A percentile compares a stretch with the other conserved stretches of the same genome.
These are phyloP conservation scores for Myotis myotis DNA, from an alignment of 2,797 vertebrate species.

Conservation along the genomic window DNA sequence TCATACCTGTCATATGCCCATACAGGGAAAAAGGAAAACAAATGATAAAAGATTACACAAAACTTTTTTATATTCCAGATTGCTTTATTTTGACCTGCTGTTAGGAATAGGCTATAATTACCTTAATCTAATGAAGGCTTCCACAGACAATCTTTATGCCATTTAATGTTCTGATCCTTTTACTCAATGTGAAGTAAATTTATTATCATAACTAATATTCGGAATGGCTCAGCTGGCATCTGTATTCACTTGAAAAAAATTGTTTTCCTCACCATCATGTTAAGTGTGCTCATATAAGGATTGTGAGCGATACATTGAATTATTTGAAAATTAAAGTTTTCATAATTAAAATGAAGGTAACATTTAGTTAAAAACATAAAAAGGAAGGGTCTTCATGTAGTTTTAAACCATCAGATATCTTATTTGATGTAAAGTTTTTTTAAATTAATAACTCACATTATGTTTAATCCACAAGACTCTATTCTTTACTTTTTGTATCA, in stretches of 20 bases:
- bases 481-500: background rate
- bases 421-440: too few relatives aligned
- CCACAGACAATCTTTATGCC: background rate
- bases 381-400: background rate
- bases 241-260: background rate
- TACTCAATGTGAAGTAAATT: background rate
- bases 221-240: background rate
- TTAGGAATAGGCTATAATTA: background rate
- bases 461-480: background rate
- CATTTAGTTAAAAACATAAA: background rate
- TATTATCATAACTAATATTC: background rate
- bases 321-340: background rate
- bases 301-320: background rate
- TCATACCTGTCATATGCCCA: background rate
- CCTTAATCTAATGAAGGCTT: background rate
- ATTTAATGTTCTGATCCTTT: background rate
- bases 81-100: background rate
- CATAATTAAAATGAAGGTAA: background rate
- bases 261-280: background rate
- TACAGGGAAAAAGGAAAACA: background rate
- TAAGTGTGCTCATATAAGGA: background rate
- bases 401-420: background rate
- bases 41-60: background rate
- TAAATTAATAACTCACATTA: background rate
- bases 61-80: background rate